Conservation (phyloP, 2,113 vertebrate genomes). For the Cryptomyrus ogoouensis region DNA sequence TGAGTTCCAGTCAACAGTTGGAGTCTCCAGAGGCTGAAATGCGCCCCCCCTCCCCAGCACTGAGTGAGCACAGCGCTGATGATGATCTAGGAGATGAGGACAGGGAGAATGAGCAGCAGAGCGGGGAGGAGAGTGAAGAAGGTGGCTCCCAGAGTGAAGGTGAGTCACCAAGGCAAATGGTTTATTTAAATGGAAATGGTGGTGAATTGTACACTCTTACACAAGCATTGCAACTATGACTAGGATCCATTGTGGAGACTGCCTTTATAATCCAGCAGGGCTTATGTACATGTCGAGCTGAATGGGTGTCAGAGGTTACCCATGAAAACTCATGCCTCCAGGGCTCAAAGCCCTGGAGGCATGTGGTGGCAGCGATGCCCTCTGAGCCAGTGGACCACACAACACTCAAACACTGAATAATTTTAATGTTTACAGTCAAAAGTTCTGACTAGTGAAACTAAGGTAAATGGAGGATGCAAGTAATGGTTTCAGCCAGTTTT, state of each 20-base stretch:
- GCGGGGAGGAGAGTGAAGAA: slow-evolving; percentile 23
- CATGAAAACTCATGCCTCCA: background rate
- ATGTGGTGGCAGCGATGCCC: background rate
- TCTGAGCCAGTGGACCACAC: background rate
- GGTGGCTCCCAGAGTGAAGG: slow-evolving; percentile 35
- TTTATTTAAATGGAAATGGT: background rate
- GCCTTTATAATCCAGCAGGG: background rate
- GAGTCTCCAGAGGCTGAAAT: background rate
- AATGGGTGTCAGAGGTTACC: background rate
- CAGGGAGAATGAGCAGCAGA: slow-evolving; percentile 29
- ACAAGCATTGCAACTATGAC: background rate
- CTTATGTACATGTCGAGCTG: background rate
- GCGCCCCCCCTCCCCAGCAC: background rate
- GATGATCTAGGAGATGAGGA: background rate
- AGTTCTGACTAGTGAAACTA: background rate
- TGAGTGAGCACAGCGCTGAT: background rate
- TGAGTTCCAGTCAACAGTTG: background rate
- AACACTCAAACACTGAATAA: background rate
- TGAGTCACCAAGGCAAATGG: background rate
- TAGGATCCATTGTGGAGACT: background rate
- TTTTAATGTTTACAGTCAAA: background rate
- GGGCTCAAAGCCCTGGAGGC: background rate
- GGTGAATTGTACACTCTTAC: background rate
- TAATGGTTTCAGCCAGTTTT: background rate
- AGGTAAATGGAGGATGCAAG: background rate